phyloP scores from a whole-genome alignment of 2,113 vertebrate genomes.

The Dasyornis broadbenti region DNA sequence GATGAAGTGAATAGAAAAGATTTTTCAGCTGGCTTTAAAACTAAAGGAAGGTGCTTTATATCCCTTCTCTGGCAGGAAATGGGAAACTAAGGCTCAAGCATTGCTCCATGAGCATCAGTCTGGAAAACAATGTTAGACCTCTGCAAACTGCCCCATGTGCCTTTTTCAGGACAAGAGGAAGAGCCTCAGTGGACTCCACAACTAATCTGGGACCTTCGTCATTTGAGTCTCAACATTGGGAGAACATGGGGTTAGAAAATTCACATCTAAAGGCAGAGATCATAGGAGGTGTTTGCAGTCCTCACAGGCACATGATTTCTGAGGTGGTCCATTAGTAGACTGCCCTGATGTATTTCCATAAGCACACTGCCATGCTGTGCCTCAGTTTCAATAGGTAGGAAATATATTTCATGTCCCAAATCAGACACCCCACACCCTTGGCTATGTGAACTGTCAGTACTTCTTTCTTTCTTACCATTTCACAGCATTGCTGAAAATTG shows the following conservation, averaged over 20 bases:
- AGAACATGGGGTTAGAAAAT: background rate
- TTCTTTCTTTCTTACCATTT: background rate
- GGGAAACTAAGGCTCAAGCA: background rate
- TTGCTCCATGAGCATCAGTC: background rate
- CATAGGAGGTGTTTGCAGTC: background rate
- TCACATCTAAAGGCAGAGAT: background rate
- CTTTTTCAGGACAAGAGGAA: background rate
- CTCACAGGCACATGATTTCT: background rate
- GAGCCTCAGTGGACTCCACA: background rate
- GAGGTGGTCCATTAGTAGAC: background rate
- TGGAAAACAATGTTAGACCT: background rate
- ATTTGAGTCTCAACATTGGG: background rate
- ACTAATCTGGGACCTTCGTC: background rate
- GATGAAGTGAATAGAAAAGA: background rate
- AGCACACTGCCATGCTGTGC: background rate
- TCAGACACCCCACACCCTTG: background rate
- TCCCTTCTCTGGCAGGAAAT: background rate
- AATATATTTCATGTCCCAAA: background rate
- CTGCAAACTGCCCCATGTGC: background rate
- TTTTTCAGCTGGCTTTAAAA: background rate
- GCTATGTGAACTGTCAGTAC: background rate
- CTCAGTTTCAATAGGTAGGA: background rate
- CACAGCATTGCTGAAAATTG: background rate
- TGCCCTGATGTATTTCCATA: background rate
- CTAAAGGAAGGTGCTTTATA: background rate